Conservation (phyloP, 2,797 vertebrate genomes). For the Astyanax mexicanus region DNA sequence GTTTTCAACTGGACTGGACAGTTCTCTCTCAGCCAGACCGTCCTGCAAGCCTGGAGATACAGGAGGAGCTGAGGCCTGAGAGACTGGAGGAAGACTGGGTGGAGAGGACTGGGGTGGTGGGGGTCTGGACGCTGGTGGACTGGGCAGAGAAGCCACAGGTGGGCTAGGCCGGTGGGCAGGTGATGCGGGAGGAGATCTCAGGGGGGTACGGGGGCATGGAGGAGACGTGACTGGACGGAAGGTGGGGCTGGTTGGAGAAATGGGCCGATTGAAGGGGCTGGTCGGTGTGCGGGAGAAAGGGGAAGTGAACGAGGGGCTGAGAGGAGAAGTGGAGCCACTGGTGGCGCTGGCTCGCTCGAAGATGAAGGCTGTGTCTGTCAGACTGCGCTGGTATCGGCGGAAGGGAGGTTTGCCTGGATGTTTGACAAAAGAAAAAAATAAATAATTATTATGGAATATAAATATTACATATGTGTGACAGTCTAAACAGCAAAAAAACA, state of each 20-base stretch:
- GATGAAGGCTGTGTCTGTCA: slow-evolving; percentile 88
- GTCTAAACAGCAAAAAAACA: too few relatives aligned
- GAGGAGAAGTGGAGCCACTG: slow-evolving; percentile 64
- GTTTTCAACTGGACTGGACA: slow-evolving; percentile 39
- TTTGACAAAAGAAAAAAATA: not conserved
- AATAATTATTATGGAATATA: not conserved
- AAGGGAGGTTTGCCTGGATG: slow-evolving; percentile 76
- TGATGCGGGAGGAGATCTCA: slow-evolving; percentile 64
- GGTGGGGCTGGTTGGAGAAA: slow-evolving; percentile 71
- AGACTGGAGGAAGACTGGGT: slow-evolving; percentile 47
- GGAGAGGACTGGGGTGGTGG: slow-evolving; percentile 48
- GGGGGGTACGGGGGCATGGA: slow-evolving; percentile 51
- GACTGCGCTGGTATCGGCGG: slow-evolving; percentile 87
- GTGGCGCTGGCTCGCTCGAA: slow-evolving; percentile 76
- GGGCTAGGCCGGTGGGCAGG: slow-evolving; percentile 56
- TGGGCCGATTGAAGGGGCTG: slow-evolving; percentile 62
- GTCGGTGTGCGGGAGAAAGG: slow-evolving; percentile 73
- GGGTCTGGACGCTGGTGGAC: slow-evolving; percentile 50
- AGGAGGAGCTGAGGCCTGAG: slow-evolving; percentile 63
- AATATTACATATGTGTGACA: too few relatives aligned
- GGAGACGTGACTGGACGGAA: slow-evolving; percentile 67
- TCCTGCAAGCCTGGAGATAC: slow-evolving; percentile 66
- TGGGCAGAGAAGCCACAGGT: slow-evolving; percentile 48
- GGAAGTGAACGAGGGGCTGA: slow-evolving; percentile 74
- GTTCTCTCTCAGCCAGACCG: slow-evolving; percentile 46